Evolutionary conservation across 2,888 invertebrate species (phyloP).

Genomic region (Drosophila affinis): DNA sequence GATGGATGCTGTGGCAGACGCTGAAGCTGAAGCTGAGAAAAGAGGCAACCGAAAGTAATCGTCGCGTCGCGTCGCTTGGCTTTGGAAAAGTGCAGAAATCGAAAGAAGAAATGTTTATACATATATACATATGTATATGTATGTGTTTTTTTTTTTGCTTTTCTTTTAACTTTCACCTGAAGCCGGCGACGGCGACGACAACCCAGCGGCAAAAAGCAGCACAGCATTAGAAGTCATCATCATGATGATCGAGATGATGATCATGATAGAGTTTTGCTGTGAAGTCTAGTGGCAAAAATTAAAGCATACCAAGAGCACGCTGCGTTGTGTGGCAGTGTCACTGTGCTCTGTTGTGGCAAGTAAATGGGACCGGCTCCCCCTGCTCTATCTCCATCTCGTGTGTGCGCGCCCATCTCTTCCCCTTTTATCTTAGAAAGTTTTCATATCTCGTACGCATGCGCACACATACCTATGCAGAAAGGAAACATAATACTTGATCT

Average conservation of each 20-base stretch:
- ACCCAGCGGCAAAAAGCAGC: slow-evolving; percentile 49
- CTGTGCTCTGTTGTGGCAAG: slow-evolving; percentile 41
- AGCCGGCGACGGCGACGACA: slow-evolving; percentile 22
- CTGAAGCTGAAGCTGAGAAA: neutral
- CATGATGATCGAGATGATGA: slow-evolving; percentile 29
- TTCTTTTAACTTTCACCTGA: slow-evolving; percentile 49
- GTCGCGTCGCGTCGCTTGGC: slow-evolving; percentile 70
- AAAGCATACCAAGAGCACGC: slow-evolving; percentile 16
- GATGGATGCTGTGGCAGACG: slow-evolving; percentile 6
- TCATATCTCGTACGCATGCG: slow-evolving; percentile 3
- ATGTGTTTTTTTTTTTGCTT: slow-evolving; percentile 11
- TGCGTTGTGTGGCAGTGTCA: slow-evolving; percentile 17
- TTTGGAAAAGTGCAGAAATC: slow-evolving; percentile 70
- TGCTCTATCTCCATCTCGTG: neutral
- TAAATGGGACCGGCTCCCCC: slow-evolving; percentile 31
- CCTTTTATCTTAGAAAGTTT: slow-evolving; percentile 47
- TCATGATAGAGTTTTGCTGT: slow-evolving; percentile 31
- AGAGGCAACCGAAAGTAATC: slow-evolving; percentile 67
- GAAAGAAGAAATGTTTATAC: slow-evolving; percentile 54
- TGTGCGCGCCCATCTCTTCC: neutral
- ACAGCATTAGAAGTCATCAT: slow-evolving; percentile 69
- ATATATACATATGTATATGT: slow-evolving; percentile 13
- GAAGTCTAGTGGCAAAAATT: slow-evolving; percentile 30
- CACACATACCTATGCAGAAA: slow-evolving; percentile 17
- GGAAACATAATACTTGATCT: slow-evolving; percentile 35